Evolutionary conservation across 1,140 invertebrate species (phyloP).

Genomic region (Oreohelix idahoensis): DNA sequence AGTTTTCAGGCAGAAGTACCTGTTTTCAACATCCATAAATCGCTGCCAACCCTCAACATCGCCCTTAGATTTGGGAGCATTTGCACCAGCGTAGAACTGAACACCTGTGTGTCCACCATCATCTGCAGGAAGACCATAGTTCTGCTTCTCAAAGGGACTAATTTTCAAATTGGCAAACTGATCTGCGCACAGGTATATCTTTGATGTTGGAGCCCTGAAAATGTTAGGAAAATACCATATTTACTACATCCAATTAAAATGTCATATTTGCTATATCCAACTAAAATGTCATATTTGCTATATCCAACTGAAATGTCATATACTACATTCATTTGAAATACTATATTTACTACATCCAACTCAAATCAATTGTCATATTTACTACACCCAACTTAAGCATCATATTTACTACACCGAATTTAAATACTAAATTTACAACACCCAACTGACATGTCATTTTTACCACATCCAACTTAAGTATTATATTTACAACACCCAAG

Average conservation of each 20-base stretch:
- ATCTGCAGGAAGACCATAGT: not conserved
- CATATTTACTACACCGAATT: too few relatives aligned
- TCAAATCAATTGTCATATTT: too few relatives aligned
- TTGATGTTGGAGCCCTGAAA: constrained; percentile 23
- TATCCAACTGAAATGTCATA: too few relatives aligned
- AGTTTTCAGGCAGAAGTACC: not conserved
- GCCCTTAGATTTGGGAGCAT: not conserved
- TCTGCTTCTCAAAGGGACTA: not conserved
- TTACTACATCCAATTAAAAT: not conserved
- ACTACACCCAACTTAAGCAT: too few relatives aligned
- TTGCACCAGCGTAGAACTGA: not conserved
- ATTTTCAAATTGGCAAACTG: constrained; percentile 26
- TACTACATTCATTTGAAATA: too few relatives aligned
- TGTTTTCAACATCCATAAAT: constrained; percentile 25
- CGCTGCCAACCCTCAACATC: constrained; percentile 19
- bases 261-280: too few relatives aligned
- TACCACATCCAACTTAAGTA: too few relatives aligned
- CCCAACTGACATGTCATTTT: too few relatives aligned
- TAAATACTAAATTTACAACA: too few relatives aligned
- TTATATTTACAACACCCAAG: too few relatives aligned
- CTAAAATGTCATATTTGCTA: too few relatives aligned
- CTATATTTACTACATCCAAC: too few relatives aligned
- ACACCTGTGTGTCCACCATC: not conserved
- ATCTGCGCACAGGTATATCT: constrained; percentile 24
- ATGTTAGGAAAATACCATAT: not conserved